These are phyloP conservation scores for Anastrepha ludens DNA, from an alignment of 1,140 invertebrate species.

Conservation along the genomic window DNA sequence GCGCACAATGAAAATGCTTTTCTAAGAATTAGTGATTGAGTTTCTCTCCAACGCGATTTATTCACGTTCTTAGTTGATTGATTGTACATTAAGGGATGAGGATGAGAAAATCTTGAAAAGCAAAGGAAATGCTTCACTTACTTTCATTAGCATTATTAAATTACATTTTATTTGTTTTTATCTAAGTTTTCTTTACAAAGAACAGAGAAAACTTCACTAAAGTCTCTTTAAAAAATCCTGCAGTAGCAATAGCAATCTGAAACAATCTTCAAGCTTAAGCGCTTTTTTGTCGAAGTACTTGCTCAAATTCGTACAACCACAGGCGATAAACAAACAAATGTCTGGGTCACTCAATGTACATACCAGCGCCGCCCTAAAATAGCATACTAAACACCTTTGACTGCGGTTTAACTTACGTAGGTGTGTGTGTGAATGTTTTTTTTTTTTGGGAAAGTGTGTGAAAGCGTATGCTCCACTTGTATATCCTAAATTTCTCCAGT, in stretches of 20 bases:
- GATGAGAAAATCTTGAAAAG: neutral
- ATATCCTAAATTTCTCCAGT: slow-evolving; percentile 35
- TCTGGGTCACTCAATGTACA: neutral
- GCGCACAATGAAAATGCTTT: neutral
- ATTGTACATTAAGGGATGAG: neutral
- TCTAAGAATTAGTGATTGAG: neutral
- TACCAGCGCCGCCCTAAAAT: slow-evolving; percentile 12
- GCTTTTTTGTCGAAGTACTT: neutral
- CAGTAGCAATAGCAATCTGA: neutral
- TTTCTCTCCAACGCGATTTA: neutral
- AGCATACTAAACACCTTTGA: slow-evolving; percentile 11
- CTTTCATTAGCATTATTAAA: slow-evolving; percentile 24
- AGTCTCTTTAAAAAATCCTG: neutral
- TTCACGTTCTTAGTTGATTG: neutral
- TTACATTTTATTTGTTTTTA: slow-evolving; percentile 6
- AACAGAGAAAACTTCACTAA: neutral
- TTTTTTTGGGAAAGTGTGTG: neutral
- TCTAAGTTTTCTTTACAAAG: neutral
- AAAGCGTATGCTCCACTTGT: neutral
- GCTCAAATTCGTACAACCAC: slow-evolving; percentile 15
- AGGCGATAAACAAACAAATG: slow-evolving; percentile 6
- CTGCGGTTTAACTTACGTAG: neutral
- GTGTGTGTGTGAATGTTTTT: neutral
- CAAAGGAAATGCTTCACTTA: neutral
- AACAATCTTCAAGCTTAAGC: neutral